Evolutionary conservation across 2,113 vertebrate genomes (phyloP).

Genomic region (Paradoxurus hermaphroditus): DNA sequence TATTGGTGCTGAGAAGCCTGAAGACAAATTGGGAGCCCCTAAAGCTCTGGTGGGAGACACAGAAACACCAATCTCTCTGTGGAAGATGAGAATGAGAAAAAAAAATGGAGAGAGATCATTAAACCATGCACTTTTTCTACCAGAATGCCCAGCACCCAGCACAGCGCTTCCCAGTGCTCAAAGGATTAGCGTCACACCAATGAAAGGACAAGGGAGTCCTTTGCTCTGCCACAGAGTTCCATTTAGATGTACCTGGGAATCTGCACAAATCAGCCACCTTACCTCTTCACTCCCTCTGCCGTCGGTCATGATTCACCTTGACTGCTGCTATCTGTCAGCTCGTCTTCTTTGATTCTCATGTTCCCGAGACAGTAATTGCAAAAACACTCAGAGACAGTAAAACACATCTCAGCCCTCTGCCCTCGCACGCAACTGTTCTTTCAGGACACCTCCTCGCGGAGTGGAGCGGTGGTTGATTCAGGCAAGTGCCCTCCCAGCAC

Average conservation of each 20-base stretch:
- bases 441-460: background rate
- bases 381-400: background rate
- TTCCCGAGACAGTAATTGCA: background rate
- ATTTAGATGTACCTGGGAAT: conserved; percentile 14
- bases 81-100: background rate
- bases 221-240: background rate
- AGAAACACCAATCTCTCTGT: background rate
- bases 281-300: background rate
- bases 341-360: conserved; percentile 19
- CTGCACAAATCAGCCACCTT: background rate
- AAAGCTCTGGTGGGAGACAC: background rate
- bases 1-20: background rate
- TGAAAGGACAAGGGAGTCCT: background rate
- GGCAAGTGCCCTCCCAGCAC: background rate
- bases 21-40: background rate
- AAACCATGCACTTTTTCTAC: background rate
- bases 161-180: background rate
- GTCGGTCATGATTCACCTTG: background rate
- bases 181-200: background rate
- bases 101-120: background rate
- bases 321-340: background rate
- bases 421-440: background rate
- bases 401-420: background rate
- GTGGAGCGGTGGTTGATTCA: background rate
- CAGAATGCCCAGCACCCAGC: background rate